Percentiles rank a stretch among this genome's conserved stretches.
These are phyloP conservation scores for Nephrotoma flavescens DNA, from an alignment of 2,888 invertebrate species.

Conservation along the genomic window DNA sequence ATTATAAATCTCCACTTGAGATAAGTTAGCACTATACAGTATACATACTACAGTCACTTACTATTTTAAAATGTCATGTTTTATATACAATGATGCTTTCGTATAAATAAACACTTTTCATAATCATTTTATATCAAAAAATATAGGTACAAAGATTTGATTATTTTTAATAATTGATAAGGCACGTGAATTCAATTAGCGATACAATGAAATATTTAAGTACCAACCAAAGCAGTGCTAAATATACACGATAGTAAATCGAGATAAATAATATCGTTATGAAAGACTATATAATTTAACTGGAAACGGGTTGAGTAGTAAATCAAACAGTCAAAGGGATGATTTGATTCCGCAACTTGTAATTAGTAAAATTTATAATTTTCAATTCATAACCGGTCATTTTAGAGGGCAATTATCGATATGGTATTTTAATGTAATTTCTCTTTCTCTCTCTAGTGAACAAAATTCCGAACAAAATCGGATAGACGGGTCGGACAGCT, in stretches of 20 bases:
- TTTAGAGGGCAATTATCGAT: too few relatives aligned
- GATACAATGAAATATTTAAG: neutral
- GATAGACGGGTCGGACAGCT: too few relatives aligned
- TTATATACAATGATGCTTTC: neutral
- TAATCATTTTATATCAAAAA: neutral
- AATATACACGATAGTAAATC: neutral
- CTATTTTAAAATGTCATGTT: neutral
- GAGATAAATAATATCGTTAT: neutral
- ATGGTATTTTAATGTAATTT: too few relatives aligned
- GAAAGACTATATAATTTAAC: neutral
- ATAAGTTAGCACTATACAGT: neutral
- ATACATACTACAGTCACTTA: neutral
- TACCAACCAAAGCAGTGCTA: neutral
- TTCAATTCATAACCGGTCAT: too few relatives aligned
- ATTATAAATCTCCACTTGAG: neutral
- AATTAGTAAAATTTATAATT: neutral
- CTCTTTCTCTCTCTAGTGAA: too few relatives aligned
- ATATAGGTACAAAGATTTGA: neutral
- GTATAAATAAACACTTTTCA: neutral
- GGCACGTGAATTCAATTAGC: constrained; percentile 4
- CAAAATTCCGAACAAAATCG: too few relatives aligned
- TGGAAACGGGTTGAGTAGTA: neutral
- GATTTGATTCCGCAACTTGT: neutral
- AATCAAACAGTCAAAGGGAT: neutral
- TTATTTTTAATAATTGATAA: neutral